phyloP scores from a whole-genome alignment of 2,888 invertebrate species.

The Ophioninae sp. region DNA sequence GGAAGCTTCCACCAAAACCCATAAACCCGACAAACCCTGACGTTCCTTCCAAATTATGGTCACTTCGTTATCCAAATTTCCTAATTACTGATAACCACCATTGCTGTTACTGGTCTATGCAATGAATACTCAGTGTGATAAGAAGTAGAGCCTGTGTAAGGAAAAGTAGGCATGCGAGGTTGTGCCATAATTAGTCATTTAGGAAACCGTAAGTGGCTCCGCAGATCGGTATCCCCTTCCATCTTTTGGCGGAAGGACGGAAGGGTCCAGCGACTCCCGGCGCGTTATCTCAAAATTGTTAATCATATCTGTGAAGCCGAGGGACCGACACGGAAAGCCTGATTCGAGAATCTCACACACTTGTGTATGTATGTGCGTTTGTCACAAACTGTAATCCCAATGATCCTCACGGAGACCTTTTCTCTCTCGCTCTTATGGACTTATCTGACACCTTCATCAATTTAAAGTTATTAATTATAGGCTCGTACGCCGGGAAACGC shows the following conservation, averaged over 20 bases:
- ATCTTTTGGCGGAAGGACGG: slow-evolving; percentile 63
- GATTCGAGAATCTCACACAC: slow-evolving; percentile 8
- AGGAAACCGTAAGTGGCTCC: slow-evolving; percentile 75
- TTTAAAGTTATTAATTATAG: slow-evolving; percentile 78
- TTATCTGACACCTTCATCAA: slow-evolving; percentile 81
- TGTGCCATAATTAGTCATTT: slow-evolving; percentile 78
- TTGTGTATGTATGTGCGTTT: slow-evolving; percentile 28
- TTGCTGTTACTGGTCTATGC: neutral
- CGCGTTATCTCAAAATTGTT: slow-evolving; percentile 80
- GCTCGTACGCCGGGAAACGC: slow-evolving; percentile 36
- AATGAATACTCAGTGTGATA: neutral
- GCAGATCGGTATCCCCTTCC: slow-evolving; percentile 46
- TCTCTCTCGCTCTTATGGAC: slow-evolving; percentile 75
- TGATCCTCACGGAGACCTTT: slow-evolving; percentile 29
- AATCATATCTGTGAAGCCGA: slow-evolving; percentile 76
- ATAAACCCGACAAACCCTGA: neutral
- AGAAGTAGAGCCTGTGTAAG: neutral
- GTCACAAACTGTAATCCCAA: slow-evolving; percentile 57
- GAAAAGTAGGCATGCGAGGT: slow-evolving; percentile 16
- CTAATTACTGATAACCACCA: neutral
- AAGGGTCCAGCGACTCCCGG: slow-evolving; percentile 66
- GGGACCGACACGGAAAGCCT: slow-evolving; percentile 57
- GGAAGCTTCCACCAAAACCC: neutral
- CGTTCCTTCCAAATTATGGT: neutral
- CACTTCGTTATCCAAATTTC: neutral